These are phyloP conservation scores for Melanotaenia trifasciata DNA, from an alignment of 2,797 vertebrate species.

Conservation along the genomic window DNA sequence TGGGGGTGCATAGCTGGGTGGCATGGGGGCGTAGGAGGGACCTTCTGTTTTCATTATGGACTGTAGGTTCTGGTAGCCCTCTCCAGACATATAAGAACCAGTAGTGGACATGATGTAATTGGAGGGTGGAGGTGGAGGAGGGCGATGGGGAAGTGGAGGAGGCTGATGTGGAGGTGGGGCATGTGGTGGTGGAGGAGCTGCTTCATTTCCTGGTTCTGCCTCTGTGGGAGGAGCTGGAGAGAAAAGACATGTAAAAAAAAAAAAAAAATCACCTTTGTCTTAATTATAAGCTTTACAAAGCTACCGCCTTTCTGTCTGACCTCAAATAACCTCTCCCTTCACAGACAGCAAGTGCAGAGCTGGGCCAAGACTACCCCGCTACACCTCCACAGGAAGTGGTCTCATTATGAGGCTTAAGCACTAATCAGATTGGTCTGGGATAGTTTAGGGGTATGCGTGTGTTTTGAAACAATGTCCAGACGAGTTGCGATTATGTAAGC, in stretches of 20 bases:
- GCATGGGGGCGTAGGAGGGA: conserved; percentile 89
- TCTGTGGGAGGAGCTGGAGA: conserved; percentile 84
- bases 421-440: conserved; percentile 70
- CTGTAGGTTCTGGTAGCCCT: conserved; percentile 95
- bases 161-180: conserved; percentile 92
- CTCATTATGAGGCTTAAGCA: conserved; percentile 62
- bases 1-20: conserved; percentile 88
- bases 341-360: conserved; percentile 41
- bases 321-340: conserved; percentile 31
- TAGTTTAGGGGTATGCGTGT: conserved; percentile 41
- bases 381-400: conserved; percentile 55
- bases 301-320: not conserved
- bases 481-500: conserved; percentile 56
- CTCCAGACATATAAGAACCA: conserved; percentile 97
- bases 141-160: conserved; percentile 91
- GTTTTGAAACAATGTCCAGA: conserved; percentile 55
- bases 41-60: conserved; percentile 97
- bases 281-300: not conserved
- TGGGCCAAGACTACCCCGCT: conserved; percentile 22
- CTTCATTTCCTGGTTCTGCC: conserved; percentile 86
- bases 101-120: conserved; percentile 96
- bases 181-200: conserved; percentile 86
- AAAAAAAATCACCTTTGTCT: conserved; percentile 11
- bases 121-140: conserved; percentile 89
- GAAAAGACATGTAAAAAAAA: conserved; percentile 6